Conservation (phyloP, 2,888 invertebrate species). For the Sarcophaga rosellei region DNA sequence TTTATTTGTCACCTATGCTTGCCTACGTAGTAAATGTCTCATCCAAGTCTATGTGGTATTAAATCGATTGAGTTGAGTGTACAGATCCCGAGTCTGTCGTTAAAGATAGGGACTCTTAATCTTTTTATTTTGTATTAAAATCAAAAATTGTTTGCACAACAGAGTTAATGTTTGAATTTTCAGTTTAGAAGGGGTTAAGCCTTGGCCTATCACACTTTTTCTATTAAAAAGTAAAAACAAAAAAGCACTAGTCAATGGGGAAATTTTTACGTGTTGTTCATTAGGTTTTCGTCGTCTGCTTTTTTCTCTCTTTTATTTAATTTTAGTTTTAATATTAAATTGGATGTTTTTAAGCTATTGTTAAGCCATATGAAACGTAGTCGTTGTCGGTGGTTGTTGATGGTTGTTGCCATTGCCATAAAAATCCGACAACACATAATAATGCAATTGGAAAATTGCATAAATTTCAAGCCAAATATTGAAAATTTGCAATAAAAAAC, state of each 20-base stretch:
- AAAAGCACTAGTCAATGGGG: conserved; percentile 37
- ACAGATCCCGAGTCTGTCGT: too few relatives aligned
- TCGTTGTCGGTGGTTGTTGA: conserved; percentile 6
- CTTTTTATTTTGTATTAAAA: too few relatives aligned
- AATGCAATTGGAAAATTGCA: conserved; percentile 66
- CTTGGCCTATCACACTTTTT: conserved; percentile 48
- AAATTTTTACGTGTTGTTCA: conserved; percentile 54
- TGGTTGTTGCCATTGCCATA: conserved; percentile 38
- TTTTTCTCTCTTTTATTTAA: conserved; percentile 7
- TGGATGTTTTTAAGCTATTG: conserved; percentile 22
- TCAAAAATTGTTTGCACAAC: too few relatives aligned
- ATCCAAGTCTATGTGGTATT: too few relatives aligned
- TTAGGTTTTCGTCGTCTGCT: conserved; percentile 48
- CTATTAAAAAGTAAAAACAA: not conserved
- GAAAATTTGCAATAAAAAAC: conserved; percentile 25
- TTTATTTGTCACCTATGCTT: too few relatives aligned
- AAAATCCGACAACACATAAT: conserved; percentile 18
- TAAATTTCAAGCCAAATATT: conserved; percentile 53
- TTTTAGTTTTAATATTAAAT: not conserved
- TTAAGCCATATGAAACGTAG: conserved; percentile 25
- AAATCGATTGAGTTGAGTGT: too few relatives aligned
- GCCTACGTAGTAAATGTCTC: too few relatives aligned
- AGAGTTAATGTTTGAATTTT: too few relatives aligned
- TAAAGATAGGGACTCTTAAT: too few relatives aligned
- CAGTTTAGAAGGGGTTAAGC: conserved; percentile 7